Conservation (phyloP, 2,113 vertebrate species). For the Campylomormyrus numenius region DNA sequence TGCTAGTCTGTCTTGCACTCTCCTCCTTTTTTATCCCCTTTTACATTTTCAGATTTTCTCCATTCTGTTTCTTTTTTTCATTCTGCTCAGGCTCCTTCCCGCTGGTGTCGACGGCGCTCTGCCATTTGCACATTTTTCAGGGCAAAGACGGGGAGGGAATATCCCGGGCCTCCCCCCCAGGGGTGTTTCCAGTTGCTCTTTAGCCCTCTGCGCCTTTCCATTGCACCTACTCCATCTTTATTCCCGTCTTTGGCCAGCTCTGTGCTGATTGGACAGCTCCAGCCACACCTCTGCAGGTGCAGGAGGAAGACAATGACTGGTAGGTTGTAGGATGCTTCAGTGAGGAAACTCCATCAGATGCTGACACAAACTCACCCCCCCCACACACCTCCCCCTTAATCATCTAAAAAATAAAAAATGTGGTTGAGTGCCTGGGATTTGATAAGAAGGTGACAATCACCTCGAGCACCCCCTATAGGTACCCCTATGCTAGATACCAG, state of each 20-base stretch:
- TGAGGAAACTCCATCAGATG: not conserved
- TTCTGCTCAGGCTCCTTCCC: not conserved
- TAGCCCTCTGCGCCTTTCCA: not conserved
- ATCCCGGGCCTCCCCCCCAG: not conserved
- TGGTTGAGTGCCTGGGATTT: not conserved
- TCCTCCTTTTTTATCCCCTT: not conserved
- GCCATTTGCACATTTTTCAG: not conserved
- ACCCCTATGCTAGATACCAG: not conserved
- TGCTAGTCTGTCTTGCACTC: not conserved
- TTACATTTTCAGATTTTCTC: not conserved
- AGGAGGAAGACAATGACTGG: not conserved
- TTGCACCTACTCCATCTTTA: not conserved
- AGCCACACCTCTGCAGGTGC: slow-evolving; percentile 8
- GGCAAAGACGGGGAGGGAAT: not conserved
- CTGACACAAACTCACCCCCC: not conserved
- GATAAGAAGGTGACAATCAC: not conserved
- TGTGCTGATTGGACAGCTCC: not conserved
- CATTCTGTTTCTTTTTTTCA: not conserved
- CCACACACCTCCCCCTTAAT: not conserved
- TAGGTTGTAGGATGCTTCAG: not conserved
- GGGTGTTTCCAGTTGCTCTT: not conserved
- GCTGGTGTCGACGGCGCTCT: not conserved
- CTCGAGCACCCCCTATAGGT: not conserved
- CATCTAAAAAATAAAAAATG: not conserved
- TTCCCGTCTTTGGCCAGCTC: not conserved